phyloP scores from a whole-genome alignment of 1,140 invertebrate genomes.

The Drosophila ironensis region DNA sequence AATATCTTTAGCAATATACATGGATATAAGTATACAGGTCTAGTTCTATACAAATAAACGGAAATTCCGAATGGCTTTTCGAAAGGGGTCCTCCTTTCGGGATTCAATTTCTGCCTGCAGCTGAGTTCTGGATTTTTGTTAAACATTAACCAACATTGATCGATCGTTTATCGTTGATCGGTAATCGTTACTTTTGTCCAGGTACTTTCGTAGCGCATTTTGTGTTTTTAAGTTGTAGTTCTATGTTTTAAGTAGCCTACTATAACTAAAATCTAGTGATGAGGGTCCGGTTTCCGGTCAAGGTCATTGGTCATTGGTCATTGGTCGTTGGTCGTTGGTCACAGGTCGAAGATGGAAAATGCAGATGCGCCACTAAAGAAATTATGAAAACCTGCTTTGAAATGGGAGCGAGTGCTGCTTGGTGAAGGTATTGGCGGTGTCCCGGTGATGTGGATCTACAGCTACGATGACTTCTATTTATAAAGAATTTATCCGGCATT shows the following conservation, averaged over 20 bases:
- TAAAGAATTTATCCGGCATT: conserved; percentile 12
- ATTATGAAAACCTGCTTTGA: not conserved
- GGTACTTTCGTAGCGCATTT: conserved; percentile 57
- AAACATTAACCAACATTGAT: conserved; percentile 15
- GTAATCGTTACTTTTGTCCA: conserved; percentile 37
- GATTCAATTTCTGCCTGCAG: conserved; percentile 23
- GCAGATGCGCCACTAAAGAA: conserved; percentile 14
- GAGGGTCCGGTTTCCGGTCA: conserved; percentile 2
- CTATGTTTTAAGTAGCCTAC: conserved; percentile 28
- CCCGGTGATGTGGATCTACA: conserved; percentile 22
- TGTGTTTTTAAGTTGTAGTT: conserved; percentile 29
- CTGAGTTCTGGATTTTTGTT: conserved; percentile 5
- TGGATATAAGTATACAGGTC: conserved; percentile 20
- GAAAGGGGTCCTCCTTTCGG: not conserved
- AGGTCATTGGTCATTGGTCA: conserved; percentile 1
- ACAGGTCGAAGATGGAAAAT: conserved; percentile 2
- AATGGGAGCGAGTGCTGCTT: conserved; percentile 6
- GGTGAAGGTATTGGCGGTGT: not conserved
- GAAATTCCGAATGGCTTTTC: not conserved
- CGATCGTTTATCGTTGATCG: conserved; percentile 9
- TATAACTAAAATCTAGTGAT: conserved; percentile 47
- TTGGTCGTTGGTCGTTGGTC: not conserved
- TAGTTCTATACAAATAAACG: conserved; percentile 20
- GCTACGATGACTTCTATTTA: conserved; percentile 29
- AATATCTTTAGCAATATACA: conserved; percentile 48